These are phyloP conservation scores for Sylvilagus bachmani DNA, from an alignment of 2,113 vertebrate species.

Conservation along the genomic window DNA sequence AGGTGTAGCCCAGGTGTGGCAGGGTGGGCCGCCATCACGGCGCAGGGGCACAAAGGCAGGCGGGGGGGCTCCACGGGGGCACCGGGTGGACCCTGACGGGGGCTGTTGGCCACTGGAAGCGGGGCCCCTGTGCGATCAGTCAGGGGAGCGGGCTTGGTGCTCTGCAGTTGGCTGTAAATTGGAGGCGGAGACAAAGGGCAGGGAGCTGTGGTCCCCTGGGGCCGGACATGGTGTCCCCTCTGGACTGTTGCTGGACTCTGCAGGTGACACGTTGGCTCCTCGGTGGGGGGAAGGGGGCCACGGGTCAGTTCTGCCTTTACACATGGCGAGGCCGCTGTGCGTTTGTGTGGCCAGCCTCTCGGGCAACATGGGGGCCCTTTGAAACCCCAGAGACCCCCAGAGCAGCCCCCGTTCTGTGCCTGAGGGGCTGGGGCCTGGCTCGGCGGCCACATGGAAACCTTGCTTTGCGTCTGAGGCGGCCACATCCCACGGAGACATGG, in stretches of 20 bases:
- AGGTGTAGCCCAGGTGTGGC: fast-evolving
- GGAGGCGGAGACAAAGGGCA: not conserved
- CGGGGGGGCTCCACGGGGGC: fast-evolving
- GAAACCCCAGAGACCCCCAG: not conserved
- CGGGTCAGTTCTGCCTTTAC: not conserved
- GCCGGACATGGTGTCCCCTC: too few relatives aligned
- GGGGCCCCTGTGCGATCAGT: not conserved
- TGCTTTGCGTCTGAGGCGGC: not conserved
- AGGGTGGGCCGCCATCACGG: fast-evolving
- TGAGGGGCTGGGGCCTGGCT: not conserved
- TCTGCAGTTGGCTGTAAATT: not conserved
- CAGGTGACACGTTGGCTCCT: too few relatives aligned
- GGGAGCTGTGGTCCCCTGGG: too few relatives aligned
- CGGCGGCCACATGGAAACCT: not conserved
- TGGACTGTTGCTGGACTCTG: too few relatives aligned
- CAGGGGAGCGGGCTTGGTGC: not conserved
- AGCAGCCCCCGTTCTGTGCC: too few relatives aligned
- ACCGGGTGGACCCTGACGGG: not conserved
- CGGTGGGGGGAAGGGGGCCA: too few relatives aligned
- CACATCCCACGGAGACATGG: not conserved
- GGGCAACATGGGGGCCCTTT: not conserved
- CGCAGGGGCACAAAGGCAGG: not conserved
- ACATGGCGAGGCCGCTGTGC: not conserved
- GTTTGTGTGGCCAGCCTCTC: not conserved
- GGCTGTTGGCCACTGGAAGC: not conserved